phyloP scores from a whole-genome alignment of 2,888 invertebrate genomes.

The Diarsia mendica region DNA sequence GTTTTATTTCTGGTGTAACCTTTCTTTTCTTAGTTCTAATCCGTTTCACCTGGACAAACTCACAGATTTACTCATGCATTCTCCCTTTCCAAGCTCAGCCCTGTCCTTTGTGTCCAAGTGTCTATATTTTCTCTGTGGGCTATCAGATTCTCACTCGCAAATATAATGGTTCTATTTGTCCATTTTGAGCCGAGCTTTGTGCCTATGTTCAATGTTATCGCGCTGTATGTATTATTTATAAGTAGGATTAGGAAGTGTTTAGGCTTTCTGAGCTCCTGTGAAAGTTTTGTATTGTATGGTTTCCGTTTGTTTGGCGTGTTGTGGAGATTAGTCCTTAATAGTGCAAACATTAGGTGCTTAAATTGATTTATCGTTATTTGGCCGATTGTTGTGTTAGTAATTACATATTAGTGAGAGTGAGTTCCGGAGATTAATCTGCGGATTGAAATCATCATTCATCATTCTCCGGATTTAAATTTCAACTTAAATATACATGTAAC shows the following conservation, averaged over 20 bases:
- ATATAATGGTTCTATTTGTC: constrained; percentile 69
- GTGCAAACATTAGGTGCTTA: background rate
- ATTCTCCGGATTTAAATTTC: background rate
- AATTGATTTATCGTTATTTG: background rate
- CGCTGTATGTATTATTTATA: constrained; percentile 66
- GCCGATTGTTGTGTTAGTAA: background rate
- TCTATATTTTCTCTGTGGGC: constrained; percentile 51
- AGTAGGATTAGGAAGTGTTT: constrained; percentile 56
- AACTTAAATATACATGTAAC: background rate
- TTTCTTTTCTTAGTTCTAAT: background rate
- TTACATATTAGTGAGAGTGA: background rate
- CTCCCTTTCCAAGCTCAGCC: constrained; percentile 54
- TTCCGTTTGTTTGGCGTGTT: constrained; percentile 25
- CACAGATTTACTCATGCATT: constrained; percentile 50
- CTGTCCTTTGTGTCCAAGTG: constrained; percentile 60
- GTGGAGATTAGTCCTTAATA: constrained; percentile 3
- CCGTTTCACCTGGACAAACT: constrained; percentile 29
- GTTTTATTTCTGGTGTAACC: background rate
- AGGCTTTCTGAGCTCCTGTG: constrained; percentile 51
- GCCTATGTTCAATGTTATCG: constrained; percentile 62
- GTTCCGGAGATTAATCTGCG: background rate
- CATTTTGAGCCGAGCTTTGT: constrained; percentile 62
- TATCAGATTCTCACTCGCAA: constrained; percentile 65
- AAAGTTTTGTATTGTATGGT: constrained; percentile 47
- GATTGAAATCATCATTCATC: too few relatives aligned